Conservation (phyloP, 2,888 invertebrate genomes). For the Palloptera scutellata region DNA sequence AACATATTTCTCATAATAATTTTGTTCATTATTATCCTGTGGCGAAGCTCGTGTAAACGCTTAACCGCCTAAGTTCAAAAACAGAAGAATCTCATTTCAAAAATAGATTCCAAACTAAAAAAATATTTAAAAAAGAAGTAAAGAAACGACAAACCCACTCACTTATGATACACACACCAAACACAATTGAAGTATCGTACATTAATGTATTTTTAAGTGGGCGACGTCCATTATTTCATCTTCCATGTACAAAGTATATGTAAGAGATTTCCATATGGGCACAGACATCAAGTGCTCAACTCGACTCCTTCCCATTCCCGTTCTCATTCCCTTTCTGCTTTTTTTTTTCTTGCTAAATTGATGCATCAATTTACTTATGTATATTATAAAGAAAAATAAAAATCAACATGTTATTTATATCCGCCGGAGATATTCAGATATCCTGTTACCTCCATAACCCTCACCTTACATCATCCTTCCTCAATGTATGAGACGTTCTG, state of each 20-base stretch:
- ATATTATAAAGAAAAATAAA: slow-evolving; percentile 13
- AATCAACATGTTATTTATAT: slow-evolving; percentile 55
- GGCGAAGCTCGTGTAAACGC: slow-evolving; percentile 48
- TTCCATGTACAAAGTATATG: slow-evolving; percentile 2
- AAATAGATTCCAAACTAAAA: slow-evolving; percentile 17
- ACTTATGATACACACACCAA: neutral
- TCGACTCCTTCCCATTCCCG: no score
- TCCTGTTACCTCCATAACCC: slow-evolving; percentile 31
- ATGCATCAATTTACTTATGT: slow-evolving; percentile 25
- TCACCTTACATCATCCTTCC: slow-evolving; percentile 5
- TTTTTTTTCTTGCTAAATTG: slow-evolving; percentile 13
- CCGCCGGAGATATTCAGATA: slow-evolving; percentile 38
- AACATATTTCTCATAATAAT: neutral
- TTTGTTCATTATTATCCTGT: slow-evolving; percentile 45
- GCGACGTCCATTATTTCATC: slow-evolving; percentile 37
- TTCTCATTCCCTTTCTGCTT: no score
- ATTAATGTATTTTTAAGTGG: slow-evolving; percentile 42
- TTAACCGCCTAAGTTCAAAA: slow-evolving; percentile 41
- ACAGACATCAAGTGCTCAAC: no score
- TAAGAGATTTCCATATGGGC: no score
- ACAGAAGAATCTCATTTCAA: slow-evolving; percentile 8
- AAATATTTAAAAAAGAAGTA: slow-evolving; percentile 2
- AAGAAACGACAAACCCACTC: slow-evolving; percentile 26
- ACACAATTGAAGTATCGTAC: slow-evolving; percentile 2
- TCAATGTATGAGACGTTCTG: neutral